phyloP scores from a whole-genome alignment of 2,797 vertebrate species.

The Morelia viridis region DNA sequence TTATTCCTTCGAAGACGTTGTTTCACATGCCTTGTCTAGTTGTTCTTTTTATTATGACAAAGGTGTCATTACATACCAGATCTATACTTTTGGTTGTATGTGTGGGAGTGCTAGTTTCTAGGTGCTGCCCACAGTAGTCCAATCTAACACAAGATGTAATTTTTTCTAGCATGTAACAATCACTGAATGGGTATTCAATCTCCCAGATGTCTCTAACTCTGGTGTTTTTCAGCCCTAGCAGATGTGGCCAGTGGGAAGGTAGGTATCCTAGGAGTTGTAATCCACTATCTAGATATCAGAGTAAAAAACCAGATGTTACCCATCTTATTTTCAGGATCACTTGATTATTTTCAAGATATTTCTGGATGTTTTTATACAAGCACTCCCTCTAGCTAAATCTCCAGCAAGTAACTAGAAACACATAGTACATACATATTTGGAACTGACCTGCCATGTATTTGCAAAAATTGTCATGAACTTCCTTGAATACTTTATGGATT shows the following conservation, averaged over 20 bases:
- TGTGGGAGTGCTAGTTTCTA: no score
- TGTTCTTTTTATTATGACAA: no score
- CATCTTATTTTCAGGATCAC: neutral
- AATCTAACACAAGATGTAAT: neutral
- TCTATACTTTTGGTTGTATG: no score
- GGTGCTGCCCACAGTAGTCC: neutral
- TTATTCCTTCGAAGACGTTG: no score
- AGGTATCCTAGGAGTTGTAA: neutral
- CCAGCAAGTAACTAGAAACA: neutral
- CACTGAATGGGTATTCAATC: neutral
- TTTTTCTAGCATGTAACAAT: neutral
- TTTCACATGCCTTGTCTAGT: no score
- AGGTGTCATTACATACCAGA: no score
- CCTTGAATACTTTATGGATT: neutral
- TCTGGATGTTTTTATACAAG: neutral
- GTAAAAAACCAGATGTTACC: neutral
- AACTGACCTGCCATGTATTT: neutral
- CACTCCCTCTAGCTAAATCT: neutral
- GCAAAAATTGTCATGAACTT: neutral
- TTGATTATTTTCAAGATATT: neutral
- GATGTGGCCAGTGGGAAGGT: neutral
- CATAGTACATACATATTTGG: neutral
- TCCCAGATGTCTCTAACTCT: neutral
- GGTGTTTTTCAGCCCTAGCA: neutral
- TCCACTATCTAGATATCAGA: neutral